Conservation (phyloP, 2,797 vertebrate genomes). For the Glyptemys insculpta region DNA sequence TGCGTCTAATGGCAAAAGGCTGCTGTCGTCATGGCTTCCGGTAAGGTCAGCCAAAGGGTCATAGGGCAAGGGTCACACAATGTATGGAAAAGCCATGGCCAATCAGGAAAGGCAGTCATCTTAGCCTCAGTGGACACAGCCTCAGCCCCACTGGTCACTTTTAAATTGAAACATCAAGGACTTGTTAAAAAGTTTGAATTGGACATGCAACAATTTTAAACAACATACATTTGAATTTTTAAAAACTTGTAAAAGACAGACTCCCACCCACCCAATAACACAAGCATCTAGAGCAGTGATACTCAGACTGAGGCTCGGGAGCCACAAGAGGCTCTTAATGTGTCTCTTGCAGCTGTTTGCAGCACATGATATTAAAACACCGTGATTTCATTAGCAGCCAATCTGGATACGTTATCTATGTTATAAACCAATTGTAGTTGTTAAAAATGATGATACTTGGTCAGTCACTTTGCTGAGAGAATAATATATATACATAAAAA, state of each 20-base stretch:
- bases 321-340: background rate
- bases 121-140: conserved; percentile 99
- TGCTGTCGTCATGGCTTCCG: conserved; percentile 99
- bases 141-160: conserved; percentile 99
- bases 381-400: background rate
- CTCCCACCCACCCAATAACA: conserved; percentile 66
- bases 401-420: background rate
- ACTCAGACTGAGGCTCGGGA: background rate
- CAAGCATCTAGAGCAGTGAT: background rate
- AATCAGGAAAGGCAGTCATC: conserved; percentile 99
- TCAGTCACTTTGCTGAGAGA: background rate
- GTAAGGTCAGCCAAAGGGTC: conserved; percentile 99
- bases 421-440: background rate
- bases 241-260: conserved; percentile 73
- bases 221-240: conserved; percentile 81
- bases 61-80: conserved; percentile 99
- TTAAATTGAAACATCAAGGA: conserved; percentile 99
- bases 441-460: background rate
- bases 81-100: conserved; percentile 99
- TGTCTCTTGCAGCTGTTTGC: background rate
- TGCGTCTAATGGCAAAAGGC: conserved; percentile 99
- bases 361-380: background rate
- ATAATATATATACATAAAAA: background rate
- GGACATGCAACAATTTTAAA: conserved; percentile 91
- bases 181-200: conserved; percentile 99